Conservation (phyloP, 2,113 vertebrate species). For the Nyctereutes procyonoides region DNA sequence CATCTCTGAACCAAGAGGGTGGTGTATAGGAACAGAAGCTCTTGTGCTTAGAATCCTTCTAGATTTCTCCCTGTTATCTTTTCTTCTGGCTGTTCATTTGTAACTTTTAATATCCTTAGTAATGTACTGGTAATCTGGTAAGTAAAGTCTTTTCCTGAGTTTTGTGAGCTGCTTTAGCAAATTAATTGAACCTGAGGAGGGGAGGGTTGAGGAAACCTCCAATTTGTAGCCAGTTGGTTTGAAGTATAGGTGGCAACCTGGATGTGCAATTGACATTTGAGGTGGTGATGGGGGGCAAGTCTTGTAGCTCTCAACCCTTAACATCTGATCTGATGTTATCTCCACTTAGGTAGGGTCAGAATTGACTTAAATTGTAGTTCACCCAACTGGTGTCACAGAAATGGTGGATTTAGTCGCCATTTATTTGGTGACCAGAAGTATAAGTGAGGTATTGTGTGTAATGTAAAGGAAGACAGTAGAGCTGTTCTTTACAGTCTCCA, state of each 20-base stretch:
- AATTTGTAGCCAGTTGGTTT: not conserved
- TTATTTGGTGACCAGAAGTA: not conserved
- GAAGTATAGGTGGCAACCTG: not conserved
- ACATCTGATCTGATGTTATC: not conserved
- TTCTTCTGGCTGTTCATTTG: not conserved
- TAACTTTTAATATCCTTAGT: not conserved
- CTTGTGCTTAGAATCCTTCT: not conserved
- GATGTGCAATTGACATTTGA: not conserved
- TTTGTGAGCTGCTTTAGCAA: not conserved
- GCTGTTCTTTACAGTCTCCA: not conserved
- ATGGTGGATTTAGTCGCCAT: not conserved
- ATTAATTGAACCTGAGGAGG: not conserved
- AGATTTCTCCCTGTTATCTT: not conserved
- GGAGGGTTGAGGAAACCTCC: not conserved
- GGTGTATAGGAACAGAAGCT: not conserved
- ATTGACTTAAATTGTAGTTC: not conserved
- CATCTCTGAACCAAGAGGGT: not conserved
- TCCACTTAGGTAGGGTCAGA: not conserved
- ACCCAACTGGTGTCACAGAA: not conserved
- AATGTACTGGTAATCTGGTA: not conserved
- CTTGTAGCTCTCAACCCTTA: not conserved
- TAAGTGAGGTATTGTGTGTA: not conserved
- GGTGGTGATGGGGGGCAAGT: not conserved
- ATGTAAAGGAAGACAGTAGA: not conserved
- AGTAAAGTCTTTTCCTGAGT: not conserved